Evolutionary conservation across 1,140 invertebrate species (phyloP), one percentile per base, ranked within the genome.

Genomic region (Drosophila cardini): DNA sequence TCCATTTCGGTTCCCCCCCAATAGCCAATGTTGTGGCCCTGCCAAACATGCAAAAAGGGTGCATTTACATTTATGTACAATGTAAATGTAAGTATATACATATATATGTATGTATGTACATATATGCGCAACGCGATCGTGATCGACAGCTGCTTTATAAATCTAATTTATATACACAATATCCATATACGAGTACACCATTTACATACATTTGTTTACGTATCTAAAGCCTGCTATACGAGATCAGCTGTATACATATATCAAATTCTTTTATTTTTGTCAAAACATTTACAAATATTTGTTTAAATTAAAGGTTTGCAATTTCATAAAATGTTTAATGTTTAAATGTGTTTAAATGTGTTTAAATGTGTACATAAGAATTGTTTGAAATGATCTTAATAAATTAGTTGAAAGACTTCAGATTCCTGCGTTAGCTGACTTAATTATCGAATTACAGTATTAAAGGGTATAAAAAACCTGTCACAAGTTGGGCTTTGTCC

Each of bases 1-100:
- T 15, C 16, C 55, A 50, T 65, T 71, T 42, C 32, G 58, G 58
- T 74, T 63, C 45, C 60, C 72, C 72, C 71, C 57, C 48, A 68
- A 36, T 65, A 34, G 48, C n/a, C 26, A 26, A 26, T 53, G 18
- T 18, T 55, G 32, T 58, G 36, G 26, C 30, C 11, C 11, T 65
- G 52, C 15, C 53, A 56, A 15, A 13, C 40, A 32, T 48, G 30
- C 42, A 45, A 46, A 26, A 21, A 36, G 50, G 55, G 55, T 73
- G 52, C 52, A 68, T 69, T 56, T 68, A 55, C 63, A 58, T 56
- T 16, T 68, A 26, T 43, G 34, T 60, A 63, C 40, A 43, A 18
- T 42, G 38, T 64, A 45, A 21, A 46, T 57, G 46, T 60, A 76
- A 50, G 69, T 69, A 4, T 52, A 52, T 18, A 48, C 26, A 21